Conservation (phyloP, 2,113 vertebrate species). For the Syngnathus scovelli region DNA sequence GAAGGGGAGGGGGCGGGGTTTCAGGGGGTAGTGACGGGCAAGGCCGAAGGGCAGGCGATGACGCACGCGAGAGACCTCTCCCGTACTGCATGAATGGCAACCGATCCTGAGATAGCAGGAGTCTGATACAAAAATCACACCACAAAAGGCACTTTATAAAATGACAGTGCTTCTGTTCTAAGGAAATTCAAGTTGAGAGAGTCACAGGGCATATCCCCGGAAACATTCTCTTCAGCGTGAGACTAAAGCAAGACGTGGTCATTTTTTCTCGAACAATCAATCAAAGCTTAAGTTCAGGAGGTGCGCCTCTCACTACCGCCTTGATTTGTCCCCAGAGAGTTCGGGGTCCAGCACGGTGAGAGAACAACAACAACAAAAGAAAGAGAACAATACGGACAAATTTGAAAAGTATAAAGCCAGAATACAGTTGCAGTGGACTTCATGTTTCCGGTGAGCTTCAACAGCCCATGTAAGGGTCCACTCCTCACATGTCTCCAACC, state of each 20-base stretch:
- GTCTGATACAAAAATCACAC: conserved; percentile 87
- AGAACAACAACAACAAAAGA: conserved; percentile 39
- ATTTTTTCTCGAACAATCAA: conserved; percentile 49
- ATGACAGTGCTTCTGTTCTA: conserved; percentile 96
- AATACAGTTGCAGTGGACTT: conserved; percentile 63
- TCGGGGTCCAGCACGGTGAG: conserved; percentile 52
- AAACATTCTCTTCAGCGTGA: conserved; percentile 68
- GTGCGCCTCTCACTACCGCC: conserved; percentile 42
- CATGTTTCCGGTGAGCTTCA: conserved; percentile 29
- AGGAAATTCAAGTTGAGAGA: conserved; percentile 90
- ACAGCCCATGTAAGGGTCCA: conserved; percentile 38
- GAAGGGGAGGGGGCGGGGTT: conserved; percentile 1
- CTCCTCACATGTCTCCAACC: conserved; percentile 33
- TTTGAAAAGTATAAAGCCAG: conserved; percentile 71
- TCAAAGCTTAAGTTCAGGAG: conserved; percentile 67
- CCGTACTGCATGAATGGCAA: conserved; percentile 66
- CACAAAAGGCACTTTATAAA: conserved; percentile 89
- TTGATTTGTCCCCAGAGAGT: conserved; percentile 65
- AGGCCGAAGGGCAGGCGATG: conserved; percentile 24
- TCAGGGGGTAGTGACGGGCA: conserved; percentile 39
- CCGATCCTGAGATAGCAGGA: conserved; percentile 96
- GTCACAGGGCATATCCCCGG: conserved; percentile 65
- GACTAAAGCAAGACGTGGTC: conserved; percentile 58
- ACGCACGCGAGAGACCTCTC: conserved; percentile 36
- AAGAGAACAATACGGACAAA: conserved; percentile 53